Evolutionary conservation across 2,888 invertebrate species (phyloP).

Genomic region (Lomographa bimaculata): DNA sequence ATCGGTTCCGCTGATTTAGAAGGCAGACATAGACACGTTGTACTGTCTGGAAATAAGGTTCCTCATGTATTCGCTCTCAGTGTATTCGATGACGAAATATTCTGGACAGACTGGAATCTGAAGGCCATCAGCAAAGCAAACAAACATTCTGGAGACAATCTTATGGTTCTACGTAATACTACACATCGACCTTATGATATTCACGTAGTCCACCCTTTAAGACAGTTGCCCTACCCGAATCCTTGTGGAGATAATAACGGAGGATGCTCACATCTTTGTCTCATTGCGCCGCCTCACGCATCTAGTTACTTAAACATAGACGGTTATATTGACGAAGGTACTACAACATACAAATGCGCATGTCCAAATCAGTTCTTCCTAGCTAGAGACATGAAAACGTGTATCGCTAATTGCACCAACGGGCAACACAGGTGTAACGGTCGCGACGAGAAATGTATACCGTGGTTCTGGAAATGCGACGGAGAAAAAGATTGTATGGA

Average conservation of each 20-base stretch:
- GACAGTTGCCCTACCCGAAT: constrained; percentile 93
- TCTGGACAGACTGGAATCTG: constrained; percentile 99
- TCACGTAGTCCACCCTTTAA: constrained; percentile 94
- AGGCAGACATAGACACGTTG: constrained; percentile 93
- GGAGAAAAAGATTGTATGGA: constrained; percentile 97
- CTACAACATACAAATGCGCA: constrained; percentile 91
- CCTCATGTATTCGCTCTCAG: constrained; percentile 98
- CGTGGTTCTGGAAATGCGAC: constrained; percentile 88
- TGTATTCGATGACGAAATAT: constrained; percentile 96
- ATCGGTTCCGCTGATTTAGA: constrained; percentile 97
- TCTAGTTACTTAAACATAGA: constrained; percentile 90
- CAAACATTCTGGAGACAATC: constrained; percentile 93
- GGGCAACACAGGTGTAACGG: constrained; percentile 91
- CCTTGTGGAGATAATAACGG: constrained; percentile 97
- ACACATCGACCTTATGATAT: constrained; percentile 98
- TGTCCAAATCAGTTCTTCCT: constrained; percentile 98
- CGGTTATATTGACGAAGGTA: constrained; percentile 91
- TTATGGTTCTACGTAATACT: constrained; percentile 91
- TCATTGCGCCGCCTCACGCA: constrained; percentile 92
- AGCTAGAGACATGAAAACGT: constrained; percentile 91
- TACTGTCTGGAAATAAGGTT: constrained; percentile 90
- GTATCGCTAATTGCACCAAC: constrained; percentile 96
- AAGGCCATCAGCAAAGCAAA: constrained; percentile 96
- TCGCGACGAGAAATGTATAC: constrained; percentile 85
- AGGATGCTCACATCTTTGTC: constrained; percentile 97